These are phyloP conservation scores for Nycticebus coucang DNA, from an alignment of 2,113 vertebrate species.

Conservation along the genomic window DNA sequence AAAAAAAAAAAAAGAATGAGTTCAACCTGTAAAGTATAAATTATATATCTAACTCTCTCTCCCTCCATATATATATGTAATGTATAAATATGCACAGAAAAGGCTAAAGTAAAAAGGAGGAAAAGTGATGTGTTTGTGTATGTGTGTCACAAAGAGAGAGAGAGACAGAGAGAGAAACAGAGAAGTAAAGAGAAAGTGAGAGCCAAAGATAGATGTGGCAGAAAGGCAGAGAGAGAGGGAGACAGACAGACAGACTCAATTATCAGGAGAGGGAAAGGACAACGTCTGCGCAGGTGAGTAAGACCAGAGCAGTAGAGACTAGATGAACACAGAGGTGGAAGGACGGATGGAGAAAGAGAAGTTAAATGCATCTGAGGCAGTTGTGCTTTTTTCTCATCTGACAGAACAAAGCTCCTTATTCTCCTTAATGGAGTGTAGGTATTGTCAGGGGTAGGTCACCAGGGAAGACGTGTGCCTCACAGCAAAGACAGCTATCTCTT, in stretches of 20 bases:
- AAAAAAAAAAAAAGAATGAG: too few species aligned
- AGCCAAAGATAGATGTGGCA: neutral
- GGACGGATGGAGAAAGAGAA: neutral
- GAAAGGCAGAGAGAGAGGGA: neutral
- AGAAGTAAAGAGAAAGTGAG: neutral
- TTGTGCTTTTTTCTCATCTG: neutral
- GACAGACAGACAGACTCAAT: neutral
- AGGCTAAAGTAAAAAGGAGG: neutral
- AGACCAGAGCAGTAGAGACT: neutral
- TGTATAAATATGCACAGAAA: neutral
- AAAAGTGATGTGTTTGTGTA: neutral
- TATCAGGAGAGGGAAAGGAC: neutral
- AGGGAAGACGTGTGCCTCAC: constrained; percentile 26
- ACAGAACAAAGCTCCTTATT: constrained; percentile 1
- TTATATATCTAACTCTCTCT: neutral
- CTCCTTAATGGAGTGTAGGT: neutral
- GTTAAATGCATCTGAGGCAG: neutral
- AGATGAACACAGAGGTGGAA: neutral
- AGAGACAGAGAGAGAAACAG: neutral
- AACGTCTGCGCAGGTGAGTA: neutral
- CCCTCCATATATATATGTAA: neutral
- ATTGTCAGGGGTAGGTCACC: constrained; percentile 18
- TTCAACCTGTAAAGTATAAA: constrained; percentile 45
- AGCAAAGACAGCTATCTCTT: constrained; percentile 34
- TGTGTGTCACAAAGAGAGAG: rapidly evolving